Evolutionary conservation across 2,113 vertebrate species (phyloP), one percentile per base, ranked within the genome.

Genomic region (Callocephalon fimbriatum): DNA sequence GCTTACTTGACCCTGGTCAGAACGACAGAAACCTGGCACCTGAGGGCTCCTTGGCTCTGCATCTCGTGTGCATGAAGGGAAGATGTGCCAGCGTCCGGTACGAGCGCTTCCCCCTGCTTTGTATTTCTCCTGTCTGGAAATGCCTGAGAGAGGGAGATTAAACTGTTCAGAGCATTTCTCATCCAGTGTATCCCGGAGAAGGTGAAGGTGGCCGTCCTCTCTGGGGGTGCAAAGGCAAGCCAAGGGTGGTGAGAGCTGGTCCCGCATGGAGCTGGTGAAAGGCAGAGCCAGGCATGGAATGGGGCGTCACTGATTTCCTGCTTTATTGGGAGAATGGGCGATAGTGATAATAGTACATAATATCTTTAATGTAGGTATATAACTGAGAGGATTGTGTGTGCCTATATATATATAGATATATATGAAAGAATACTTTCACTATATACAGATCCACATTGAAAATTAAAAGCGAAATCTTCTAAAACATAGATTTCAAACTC

Each of bases 51-150:
- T 50, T 82, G 84, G 84, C 84, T 82, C 63, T 0, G 0, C 37
- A 9, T 31, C n/a, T 21, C 21, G 1, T 7, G 38, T 19, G 44
- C 78, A 2, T 4, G 18, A 38, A 29, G 53, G 47, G 66, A 65
- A 32, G 59, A 78, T 1, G 22, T 59, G 72, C 22, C 38, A 11
- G 44, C 4, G 23, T 7, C 58, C n/a, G 19, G 38, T 1, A 3
- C 25, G 19, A 7, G 23, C 4, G 10, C 78, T 48, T 32, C 18
- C 15, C 17, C 29, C n/a, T 25, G 2, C 0, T n/a, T 72, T 47
- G n/a, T 47, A 5, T 47, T 66, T 40, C 32, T 58, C 1, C 74
- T 81, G 7, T 22, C 40, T 42, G 38, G 45, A 73, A 51, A 47
- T 47, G 59, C 21, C 51, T 4, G 25, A 45, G 38, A 16, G 8